Base-by-base conservation (phyloP, 2,113 vertebrate genomes). In the Condylura cristata region DNA sequence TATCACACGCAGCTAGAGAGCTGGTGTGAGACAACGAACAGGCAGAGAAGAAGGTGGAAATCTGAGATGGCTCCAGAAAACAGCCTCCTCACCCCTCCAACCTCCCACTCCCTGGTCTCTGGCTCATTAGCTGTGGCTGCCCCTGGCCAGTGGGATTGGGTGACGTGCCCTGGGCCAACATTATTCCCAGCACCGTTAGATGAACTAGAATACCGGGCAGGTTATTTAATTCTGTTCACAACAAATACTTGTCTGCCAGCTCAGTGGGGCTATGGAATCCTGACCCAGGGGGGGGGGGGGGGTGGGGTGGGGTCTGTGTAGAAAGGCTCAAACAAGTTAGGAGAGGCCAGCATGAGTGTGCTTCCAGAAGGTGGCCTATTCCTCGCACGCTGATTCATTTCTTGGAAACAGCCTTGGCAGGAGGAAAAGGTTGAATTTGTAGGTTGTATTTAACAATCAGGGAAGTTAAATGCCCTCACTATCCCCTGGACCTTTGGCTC, bases 151-250 rank as follows among this genome's bases (percentile, higher is more conserved):
- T 16, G 7, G 32, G 7, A 17, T 3, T 80, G 46, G 58, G 86
- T 71, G 61, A 63, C 76, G 24, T 86, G 76, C 56, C 26, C 30
- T 32, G 63, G 20, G 78, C 39, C 74, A 28, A 8, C 28, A 22
- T 13, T 84, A 4, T 87, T 92, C 20, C 65, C 30, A n/a, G n/a
- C 37, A 3, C 12, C 10, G 14, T 46, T 75, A 34, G 37, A 68
- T 10, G 51, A 28, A 34, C 88, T 17, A 34, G 91, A 97, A 90
- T 89, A 82, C 1, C 0, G 34, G 76, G 81, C 51, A n/a, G 81
- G 66, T 41, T 92, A 95, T 90, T 81, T 30, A 81, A 79, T 82
- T 95, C 86, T 16, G 12, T 65, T 89, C 93, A 83, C 51, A n/a
- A 63, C 28, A 28, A 53, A 61, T 46, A 44, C 70, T 92, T 96